These are phyloP conservation scores for Autographa gamma DNA, from an alignment of 2,888 invertebrate species.

Conservation along the genomic window DNA sequence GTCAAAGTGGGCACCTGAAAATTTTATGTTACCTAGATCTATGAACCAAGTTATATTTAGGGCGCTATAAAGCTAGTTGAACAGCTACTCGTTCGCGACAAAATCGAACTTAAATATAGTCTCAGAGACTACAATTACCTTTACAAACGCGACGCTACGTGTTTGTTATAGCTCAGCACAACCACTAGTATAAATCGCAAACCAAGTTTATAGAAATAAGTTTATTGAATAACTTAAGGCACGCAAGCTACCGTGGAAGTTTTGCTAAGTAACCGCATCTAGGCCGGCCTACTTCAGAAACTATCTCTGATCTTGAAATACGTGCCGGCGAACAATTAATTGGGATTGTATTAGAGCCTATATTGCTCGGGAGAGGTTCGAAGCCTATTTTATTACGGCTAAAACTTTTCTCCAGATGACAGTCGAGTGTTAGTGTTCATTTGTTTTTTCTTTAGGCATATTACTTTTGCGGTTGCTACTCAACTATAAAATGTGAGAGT, in stretches of 20 bases:
- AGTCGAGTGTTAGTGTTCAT: neutral
- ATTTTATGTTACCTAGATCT: neutral
- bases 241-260: conserved; percentile 2
- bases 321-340: conserved; percentile 7
- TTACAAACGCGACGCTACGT: neutral
- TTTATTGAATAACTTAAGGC: conserved; percentile 7
- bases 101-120: conserved; percentile 1
- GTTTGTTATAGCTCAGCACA: neutral
- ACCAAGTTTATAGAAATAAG: conserved; percentile 1
- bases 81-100: neutral
- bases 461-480: too few species aligned
- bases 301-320: conserved; percentile 8
- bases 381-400: neutral
- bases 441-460: neutral
- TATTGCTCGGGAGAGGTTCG: neutral
- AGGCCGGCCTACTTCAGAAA: conserved; percentile 6
- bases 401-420: neutral
- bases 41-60: neutral
- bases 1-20: neutral
- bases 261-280: conserved; percentile 4
- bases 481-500: neutral
- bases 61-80: neutral
- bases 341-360: conserved; percentile 5
- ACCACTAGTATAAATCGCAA: neutral
- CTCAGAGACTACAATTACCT: conserved; percentile 2